Conservation (phyloP, 2,888 invertebrate species). For the Coremacera marginata region DNA sequence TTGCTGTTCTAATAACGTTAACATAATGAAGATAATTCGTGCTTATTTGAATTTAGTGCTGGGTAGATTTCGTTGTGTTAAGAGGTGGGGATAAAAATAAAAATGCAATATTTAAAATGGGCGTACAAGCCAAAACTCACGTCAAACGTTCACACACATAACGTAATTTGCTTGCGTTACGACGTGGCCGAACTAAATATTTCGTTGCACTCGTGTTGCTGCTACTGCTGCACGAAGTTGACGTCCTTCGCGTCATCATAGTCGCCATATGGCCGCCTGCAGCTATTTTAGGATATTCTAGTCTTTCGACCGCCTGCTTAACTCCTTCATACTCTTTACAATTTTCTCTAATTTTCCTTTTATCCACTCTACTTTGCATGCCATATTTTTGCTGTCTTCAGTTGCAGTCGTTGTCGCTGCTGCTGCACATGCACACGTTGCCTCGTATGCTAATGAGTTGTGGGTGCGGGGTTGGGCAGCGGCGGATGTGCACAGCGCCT, state of each 20-base stretch:
- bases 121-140: too few species aligned
- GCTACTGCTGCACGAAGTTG: background rate
- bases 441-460: slow-evolving; percentile 29
- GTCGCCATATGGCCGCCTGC: slow-evolving; percentile 14
- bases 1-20: slow-evolving; percentile 16
- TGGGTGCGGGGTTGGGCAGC: background rate
- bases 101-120: slow-evolving; percentile 12
- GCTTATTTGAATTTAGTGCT: background rate
- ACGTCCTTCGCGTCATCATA: background rate
- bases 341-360: background rate
- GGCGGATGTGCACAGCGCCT: background rate
- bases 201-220: slow-evolving; percentile 10
- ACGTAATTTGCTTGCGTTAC: slow-evolving; percentile 5
- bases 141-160: background rate
- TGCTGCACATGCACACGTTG: background rate
- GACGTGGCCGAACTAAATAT: background rate
- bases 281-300: slow-evolving; percentile 22
- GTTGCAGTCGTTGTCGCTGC: background rate
- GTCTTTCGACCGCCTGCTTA: background rate
- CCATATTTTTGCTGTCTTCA: background rate
- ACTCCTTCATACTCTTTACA: background rate
- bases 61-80: background rate
- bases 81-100: background rate
- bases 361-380: background rate
- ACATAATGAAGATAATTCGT: slow-evolving; percentile 30